Base-by-base conservation (phyloP, 2,888 invertebrate species). In the Athalia circularis region DNA sequence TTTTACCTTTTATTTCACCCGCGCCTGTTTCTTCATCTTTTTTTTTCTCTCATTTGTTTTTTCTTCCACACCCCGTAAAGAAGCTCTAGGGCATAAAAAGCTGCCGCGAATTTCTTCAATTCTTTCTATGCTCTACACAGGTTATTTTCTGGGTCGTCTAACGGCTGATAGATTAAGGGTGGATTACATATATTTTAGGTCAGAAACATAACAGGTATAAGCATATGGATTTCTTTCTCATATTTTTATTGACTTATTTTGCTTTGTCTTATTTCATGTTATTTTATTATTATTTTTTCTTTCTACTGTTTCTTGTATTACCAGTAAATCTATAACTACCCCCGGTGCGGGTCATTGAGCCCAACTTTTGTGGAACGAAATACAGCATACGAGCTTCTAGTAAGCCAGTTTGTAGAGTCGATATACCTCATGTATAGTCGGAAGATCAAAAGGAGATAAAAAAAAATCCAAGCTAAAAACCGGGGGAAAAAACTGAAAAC, bases 131-230 rank as follows among this genome's bases (percentile, higher is more conserved):
- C 59, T 45, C 59, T 48, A 45, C 59, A 43, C 59, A 48, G 59
- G n/a, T n/a, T 72, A 43, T 72, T 62, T 50, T 75, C 62, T 29
- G 29, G 50, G 50, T 64, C 62, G 13, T 43, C 11, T 74, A 15
- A 54, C 50, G 50, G 74, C 62, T 74, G 62, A 50, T 74, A 50
- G 61, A 74, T 74, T 70, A 8, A 57, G 59, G 57, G 45, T 47
- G 47, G 47, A 45, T 72, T 59, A 29, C 45, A 70, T 13, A 52
- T 52, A 57, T 57, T 59, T 59, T 29, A 13, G 43, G 68, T 52
- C 54, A 8, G n/a, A 54, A 54, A 8, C 8, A 3, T 54, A n/a
- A 54, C 3, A 54, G 54, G n/a, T 3, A 8, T 50, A 68, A 52
- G 43, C 29, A 54, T n/a, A 64, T n/a, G 9, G n/a, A 45, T 6